A percentile compares a stretch with the other conserved stretches of the same genome.
Conservation (phyloP, 2,888 invertebrate species). For the Monoplex corrugatus region DNA sequence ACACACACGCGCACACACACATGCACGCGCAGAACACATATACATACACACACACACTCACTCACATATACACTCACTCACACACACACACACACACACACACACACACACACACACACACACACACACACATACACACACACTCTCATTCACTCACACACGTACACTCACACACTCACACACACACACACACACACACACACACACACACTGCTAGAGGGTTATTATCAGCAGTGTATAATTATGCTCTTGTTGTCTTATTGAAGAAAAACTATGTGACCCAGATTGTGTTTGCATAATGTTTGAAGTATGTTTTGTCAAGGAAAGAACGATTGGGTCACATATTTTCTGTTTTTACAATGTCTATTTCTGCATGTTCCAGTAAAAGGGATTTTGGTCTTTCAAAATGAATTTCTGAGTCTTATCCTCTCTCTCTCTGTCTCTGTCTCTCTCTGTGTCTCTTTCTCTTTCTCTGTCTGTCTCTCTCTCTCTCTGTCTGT, state of each 20-base stretch:
- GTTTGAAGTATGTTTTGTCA: too few species aligned
- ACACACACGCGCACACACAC: background rate
- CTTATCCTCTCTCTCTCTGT: too few species aligned
- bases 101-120: constrained; percentile 34
- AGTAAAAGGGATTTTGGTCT: too few species aligned
- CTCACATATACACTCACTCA: constrained; percentile 15
- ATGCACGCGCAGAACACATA: background rate
- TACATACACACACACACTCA: background rate
- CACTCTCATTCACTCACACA: too few species aligned
- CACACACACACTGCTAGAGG: constrained; percentile 7
- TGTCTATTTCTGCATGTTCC: background rate
- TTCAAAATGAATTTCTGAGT: too few species aligned
- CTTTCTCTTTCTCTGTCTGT: background rate
- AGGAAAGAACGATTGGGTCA: too few species aligned
- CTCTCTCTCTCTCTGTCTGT: background rate
- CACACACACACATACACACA: constrained; percentile 32
- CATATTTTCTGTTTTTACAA: background rate
- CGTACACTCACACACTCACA: constrained; percentile 12
- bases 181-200: constrained; percentile 19
- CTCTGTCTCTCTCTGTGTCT: background rate
- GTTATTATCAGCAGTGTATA: background rate
- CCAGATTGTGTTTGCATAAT: too few species aligned
- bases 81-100: constrained; percentile 36
- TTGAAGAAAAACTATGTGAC: too few species aligned
- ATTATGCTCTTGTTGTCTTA: too few species aligned